Percentiles rank a stretch among this genome's conserved stretches.
phyloP scores from a whole-genome alignment of 2,113 vertebrate species.

The Cebus imitator region DNA sequence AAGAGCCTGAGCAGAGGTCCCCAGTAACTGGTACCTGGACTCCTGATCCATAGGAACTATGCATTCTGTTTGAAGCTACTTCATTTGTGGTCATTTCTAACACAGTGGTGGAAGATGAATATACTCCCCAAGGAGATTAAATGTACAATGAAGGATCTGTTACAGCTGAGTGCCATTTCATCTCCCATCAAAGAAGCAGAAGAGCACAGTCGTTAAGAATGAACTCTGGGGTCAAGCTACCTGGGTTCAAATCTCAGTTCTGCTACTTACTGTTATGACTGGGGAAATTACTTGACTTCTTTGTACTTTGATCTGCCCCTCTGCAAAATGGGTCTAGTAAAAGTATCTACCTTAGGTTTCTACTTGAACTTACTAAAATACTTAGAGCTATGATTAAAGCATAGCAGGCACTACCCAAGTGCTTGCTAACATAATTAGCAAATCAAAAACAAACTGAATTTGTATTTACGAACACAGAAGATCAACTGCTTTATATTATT shows the following conservation, averaged over 20 bases:
- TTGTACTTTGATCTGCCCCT: neutral
- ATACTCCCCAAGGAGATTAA: neutral
- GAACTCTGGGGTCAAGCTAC: neutral
- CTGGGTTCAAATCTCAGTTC: neutral
- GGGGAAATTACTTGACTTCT: neutral
- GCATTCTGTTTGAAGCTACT: neutral
- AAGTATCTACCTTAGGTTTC: neutral
- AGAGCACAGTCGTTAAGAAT: neutral
- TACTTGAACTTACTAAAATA: neutral
- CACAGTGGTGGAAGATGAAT: neutral
- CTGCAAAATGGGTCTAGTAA: neutral
- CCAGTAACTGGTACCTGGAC: neutral
- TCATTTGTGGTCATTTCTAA: neutral
- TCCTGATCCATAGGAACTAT: neutral
- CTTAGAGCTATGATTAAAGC: neutral
- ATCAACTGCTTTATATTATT: neutral
- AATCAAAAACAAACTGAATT: neutral
- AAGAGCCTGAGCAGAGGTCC: neutral
- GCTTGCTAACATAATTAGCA: neutral
- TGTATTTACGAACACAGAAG: neutral
- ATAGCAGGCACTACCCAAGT: neutral
- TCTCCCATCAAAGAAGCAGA: neutral
- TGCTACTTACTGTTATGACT: neutral
- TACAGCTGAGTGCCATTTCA: neutral
- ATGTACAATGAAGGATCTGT: neutral